Percentiles rank a stretch among this genome's conserved stretches.
phyloP scores from a whole-genome alignment of 2,888 invertebrate genomes.

The Melanostoma scalare region DNA sequence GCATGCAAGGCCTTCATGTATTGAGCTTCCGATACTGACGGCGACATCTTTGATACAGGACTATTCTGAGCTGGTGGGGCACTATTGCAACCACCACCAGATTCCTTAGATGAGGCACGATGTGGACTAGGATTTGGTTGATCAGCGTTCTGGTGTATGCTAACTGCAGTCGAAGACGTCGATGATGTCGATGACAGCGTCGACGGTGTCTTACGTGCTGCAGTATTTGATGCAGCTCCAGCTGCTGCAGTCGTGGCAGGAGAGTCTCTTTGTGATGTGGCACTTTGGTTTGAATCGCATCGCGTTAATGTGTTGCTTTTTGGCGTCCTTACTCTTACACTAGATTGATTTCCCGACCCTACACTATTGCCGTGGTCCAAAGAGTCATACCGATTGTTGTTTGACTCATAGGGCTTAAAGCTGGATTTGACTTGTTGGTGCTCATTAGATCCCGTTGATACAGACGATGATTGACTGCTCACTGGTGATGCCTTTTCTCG shows the following conservation, averaged over 20 bases:
- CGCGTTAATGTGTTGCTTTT: conserved; percentile 80
- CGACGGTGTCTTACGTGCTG: conserved; percentile 76
- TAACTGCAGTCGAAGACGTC: conserved; percentile 66
- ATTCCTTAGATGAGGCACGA: conserved; percentile 79
- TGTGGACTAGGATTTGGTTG: conserved; percentile 78
- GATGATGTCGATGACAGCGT: conserved; percentile 75
- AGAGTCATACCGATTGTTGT: conserved; percentile 82
- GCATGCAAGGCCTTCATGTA: conserved; percentile 81
- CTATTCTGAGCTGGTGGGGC: conserved; percentile 75
- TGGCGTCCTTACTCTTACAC: conserved; percentile 78
- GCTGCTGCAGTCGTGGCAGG: conserved; percentile 74
- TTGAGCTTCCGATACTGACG: conserved; percentile 80
- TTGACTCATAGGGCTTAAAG: conserved; percentile 91
- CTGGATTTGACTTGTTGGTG: conserved; percentile 83
- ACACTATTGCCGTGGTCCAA: conserved; percentile 70
- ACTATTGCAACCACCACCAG: conserved; percentile 74
- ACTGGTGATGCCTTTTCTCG: conserved; percentile 86
- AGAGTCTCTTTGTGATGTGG: conserved; percentile 82
- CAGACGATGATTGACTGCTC: conserved; percentile 77
- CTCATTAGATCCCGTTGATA: conserved; percentile 82
- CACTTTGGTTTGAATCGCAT: conserved; percentile 91
- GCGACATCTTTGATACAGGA: conserved; percentile 74
- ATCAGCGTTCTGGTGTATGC: conserved; percentile 67
- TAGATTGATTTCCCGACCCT: conserved; percentile 49
- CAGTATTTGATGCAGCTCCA: conserved; percentile 71